Base-by-base conservation (phyloP, 2,888 invertebrate genomes). In the Cephus sareptanus region DNA sequence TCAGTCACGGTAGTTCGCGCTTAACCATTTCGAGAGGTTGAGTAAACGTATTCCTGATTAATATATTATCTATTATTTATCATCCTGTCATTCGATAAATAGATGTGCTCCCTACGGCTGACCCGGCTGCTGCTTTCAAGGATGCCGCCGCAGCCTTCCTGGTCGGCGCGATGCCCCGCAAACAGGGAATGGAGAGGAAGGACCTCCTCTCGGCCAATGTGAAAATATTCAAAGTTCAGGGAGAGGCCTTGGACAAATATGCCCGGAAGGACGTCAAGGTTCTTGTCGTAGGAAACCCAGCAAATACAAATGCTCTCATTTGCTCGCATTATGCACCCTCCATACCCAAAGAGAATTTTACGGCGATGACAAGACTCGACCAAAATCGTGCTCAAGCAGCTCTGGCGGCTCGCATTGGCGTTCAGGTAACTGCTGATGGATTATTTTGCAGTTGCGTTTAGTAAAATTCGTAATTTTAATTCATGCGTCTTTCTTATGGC, bases 201-300 rank as follows among this genome's bases (percentile, higher is more conserved):
- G 99, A 99, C 91, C 94, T 99, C 69, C 94, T 99, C 4, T 96
- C 98, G 30, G 99, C 99, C 68, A 99, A 99, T 92, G 99, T 99
- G 9, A 98, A 97, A 91, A 99, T 99, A 90, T 99, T 99, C 93
- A 98, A 99, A 92, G 96, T 95, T 76, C 99, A 99, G 93, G 99
- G 99, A 23, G 95, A 97, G 90, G 98, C 99, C 9, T 92, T 99
- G 69, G 96, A 99, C 89, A 95, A 97, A 90, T 94, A 94, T 90
- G 97, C 99, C 56, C 97, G 96, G 86, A 98, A 98, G 89, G 96
- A 96, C 90, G 97, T 98, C 73, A 99, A 98, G 93, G 97, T 96
- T 80, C 93, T 99, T 73, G 99, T 99, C 69, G 99, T 99, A 85
- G 99, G 99, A 71, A 99, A 99, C 92, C 99, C 99, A 76, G 99